A percentile compares a stretch with the other conserved stretches of the same genome.
Evolutionary conservation across 1,140 invertebrate genomes (phyloP).

Genomic region (Brachionus paranguensis): DNA sequence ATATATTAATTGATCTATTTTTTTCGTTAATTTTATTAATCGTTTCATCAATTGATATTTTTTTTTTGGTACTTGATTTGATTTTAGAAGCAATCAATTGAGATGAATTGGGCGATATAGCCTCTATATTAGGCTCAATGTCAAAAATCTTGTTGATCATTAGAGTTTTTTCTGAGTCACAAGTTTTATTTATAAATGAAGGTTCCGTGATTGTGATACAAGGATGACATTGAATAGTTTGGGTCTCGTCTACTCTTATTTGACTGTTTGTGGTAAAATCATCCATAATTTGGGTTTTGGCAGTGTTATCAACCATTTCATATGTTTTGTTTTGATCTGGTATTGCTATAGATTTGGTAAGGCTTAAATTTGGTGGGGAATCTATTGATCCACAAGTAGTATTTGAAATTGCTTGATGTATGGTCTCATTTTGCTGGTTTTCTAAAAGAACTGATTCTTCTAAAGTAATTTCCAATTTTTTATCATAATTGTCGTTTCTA

Average conservation of each 20-base stretch:
- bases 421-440: not conserved
- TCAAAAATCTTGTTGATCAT: not conserved
- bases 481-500: not conserved
- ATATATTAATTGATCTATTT: not conserved
- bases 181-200: conserved; percentile 5
- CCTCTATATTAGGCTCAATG: not conserved
- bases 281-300: not conserved
- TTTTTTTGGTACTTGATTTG: not conserved
- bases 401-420: not conserved
- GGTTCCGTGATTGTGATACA: not conserved
- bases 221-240: not conserved
- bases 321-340: not conserved
- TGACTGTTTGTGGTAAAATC: not conserved
- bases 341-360: not conserved
- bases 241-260: not conserved
- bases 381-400: not conserved
- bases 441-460: conserved; percentile 12
- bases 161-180: not conserved
- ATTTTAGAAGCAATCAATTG: not conserved
- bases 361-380: not conserved
- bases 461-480: not conserved
- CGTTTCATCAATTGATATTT: too few relatives aligned
- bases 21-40: not conserved
- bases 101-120: not conserved
- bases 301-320: not conserved